Base-by-base conservation (phyloP, 2,113 vertebrate species). In the Noturus placidus region DNA sequence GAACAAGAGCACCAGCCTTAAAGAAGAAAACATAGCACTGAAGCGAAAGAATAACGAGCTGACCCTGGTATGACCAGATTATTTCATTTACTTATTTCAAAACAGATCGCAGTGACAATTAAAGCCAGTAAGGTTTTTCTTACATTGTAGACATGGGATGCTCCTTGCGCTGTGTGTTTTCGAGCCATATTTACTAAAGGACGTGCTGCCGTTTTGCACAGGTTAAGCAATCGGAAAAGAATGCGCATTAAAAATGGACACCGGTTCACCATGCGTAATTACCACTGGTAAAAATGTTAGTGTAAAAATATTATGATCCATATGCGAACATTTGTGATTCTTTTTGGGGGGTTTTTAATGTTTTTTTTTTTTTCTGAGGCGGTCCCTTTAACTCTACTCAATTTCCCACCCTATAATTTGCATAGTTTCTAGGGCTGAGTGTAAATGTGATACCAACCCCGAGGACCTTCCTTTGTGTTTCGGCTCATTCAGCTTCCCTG, bases 41-140 rank as follows among this genome's bases (percentile, higher is more conserved):
- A 99, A 96, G 92, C 98, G 95, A 93, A 97, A 95, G 92, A 96
- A 98, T 59, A 96, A 94, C 84, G 97, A 97, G 82, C 92, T 99
- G 46, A 96, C 95, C 0, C 88, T 97, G 96, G 98, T 99, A 95
- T 96, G 96, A 91, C 27, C 20, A 74, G 85, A 90, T 92, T 63
- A 35, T 76, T 35, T 61, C 13, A 30, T 56, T 83, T 19, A 30
- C 50, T 13, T 13, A 3, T 46, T 46, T 46, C 1, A 22, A 17
- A n/a, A 22, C 7, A n/a, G 61, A 38, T 38, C 35, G 20, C 30
- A 56, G 27, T 46, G 15, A 9, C 15, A 57, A 19, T 22, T n/a
- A n/a, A n/a, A n/a, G n/a, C 42, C 35, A 38, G 19, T 4, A 7
- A 20, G 17, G 35, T 72, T 33, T 74, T 38, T 74, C 19, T 65